A percentile compares a stretch with the other conserved stretches of the same genome.
Conservation (phyloP, 2,888 invertebrate genomes). For the Heteromurus nitidus region DNA sequence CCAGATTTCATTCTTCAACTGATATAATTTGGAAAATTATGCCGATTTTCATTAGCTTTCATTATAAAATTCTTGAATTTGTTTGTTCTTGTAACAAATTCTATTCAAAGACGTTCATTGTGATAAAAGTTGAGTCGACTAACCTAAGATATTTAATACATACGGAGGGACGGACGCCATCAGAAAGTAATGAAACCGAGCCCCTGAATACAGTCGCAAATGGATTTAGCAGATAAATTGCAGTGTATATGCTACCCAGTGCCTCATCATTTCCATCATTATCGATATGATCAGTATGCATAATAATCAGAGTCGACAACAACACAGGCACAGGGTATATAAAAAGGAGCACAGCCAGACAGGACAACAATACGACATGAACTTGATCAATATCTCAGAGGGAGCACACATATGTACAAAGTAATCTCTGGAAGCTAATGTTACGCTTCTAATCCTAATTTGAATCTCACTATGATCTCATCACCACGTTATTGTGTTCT, state of each 20-base stretch:
- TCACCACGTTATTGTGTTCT: conserved; percentile 57
- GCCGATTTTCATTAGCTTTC: not conserved
- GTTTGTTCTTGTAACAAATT: not conserved
- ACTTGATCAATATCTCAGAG: conserved; percentile 38
- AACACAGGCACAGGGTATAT: not conserved
- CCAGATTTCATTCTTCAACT: conserved; percentile 1
- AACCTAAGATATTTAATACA: no score
- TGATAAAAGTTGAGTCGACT: no score
- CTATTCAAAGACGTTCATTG: no score
- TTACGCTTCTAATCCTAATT: conserved; percentile 45
- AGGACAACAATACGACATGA: conserved; percentile 54
- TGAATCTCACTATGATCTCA: conserved; percentile 57
- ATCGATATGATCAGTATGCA: conserved; percentile 27
- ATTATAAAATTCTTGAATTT: no score
- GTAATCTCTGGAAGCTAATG: conserved; percentile 18
- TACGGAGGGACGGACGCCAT: no score
- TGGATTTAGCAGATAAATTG: conserved; percentile 13
- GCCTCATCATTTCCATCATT: conserved; percentile 41
- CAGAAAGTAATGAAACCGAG: no score
- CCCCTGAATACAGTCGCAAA: no score
- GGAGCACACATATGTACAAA: not conserved
- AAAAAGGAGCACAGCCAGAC: conserved; percentile 15
- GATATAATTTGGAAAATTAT: not conserved
- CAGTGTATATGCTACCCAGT: no score
- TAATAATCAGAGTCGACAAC: conserved; percentile 42